These are phyloP conservation scores for Triplophysa yarkandensis DNA, from an alignment of 2,797 vertebrate genomes.

Conservation along the genomic window DNA sequence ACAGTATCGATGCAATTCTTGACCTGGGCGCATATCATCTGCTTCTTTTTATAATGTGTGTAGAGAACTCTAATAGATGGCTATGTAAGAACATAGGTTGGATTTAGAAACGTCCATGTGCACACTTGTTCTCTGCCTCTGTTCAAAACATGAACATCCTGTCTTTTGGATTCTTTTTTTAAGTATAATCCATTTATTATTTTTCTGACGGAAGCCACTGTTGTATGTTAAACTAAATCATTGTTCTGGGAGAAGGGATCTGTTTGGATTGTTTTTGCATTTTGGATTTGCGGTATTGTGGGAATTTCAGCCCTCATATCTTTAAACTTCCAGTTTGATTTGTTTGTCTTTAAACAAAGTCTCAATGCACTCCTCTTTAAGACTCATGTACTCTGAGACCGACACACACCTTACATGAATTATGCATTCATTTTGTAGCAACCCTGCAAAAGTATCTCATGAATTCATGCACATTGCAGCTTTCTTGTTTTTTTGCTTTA, in stretches of 20 bases:
- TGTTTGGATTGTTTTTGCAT: conserved; percentile 22
- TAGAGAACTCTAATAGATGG: conserved; percentile 10
- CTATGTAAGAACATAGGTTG: conserved; percentile 37
- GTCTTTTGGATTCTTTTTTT: conserved; percentile 29
- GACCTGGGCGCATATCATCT: conserved; percentile 30
- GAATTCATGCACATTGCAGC: neutral
- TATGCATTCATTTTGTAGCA: neutral
- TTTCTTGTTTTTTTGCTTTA: neutral
- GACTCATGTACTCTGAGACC: conserved; percentile 6
- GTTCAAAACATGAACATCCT: conserved; percentile 36
- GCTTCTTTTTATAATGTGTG: conserved; percentile 46
- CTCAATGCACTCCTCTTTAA: conserved; percentile 15
- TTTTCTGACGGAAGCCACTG: conserved; percentile 9
- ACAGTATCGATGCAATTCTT: neutral
- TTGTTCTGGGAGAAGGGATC: conserved; percentile 11
- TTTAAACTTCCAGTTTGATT: conserved; percentile 20
- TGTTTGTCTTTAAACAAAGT: conserved; percentile 23
- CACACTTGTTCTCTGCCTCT: conserved; percentile 5
- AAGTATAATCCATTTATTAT: conserved; percentile 25
- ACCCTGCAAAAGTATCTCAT: neutral
- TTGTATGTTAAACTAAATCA: conserved; percentile 25
- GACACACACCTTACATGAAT: conserved; percentile 2
- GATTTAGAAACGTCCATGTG: conserved; percentile 32
- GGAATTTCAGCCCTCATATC: neutral
- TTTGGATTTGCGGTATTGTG: conserved; percentile 7